Evolutionary conservation across 1,140 invertebrate genomes (phyloP).

Genomic region (Rhizoglyphus robini): DNA sequence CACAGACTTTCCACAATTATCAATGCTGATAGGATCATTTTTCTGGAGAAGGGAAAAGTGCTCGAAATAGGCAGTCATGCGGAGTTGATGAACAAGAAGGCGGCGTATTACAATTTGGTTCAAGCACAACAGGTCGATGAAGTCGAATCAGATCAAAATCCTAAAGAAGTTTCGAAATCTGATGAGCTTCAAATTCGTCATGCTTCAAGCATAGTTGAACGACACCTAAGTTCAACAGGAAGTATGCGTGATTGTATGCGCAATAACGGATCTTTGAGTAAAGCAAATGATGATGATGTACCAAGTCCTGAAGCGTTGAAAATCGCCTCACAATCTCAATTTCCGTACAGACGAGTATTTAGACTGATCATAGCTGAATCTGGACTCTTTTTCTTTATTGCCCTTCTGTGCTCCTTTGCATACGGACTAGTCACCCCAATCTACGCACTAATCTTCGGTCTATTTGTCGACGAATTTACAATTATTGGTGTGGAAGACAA

Average conservation of each 20-base stretch:
- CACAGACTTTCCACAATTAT: slow-evolving; percentile 60
- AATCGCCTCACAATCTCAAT: neutral
- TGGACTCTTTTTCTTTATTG: neutral
- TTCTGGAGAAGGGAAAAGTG: slow-evolving; percentile 58
- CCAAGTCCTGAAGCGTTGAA: too few species aligned
- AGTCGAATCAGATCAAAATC: too few species aligned
- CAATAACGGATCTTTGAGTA: too few species aligned
- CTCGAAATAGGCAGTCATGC: slow-evolving; percentile 67
- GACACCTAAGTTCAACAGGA: too few species aligned
- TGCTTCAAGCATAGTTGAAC: too few species aligned
- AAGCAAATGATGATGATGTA: too few species aligned
- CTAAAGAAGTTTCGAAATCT: too few species aligned
- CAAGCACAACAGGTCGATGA: slow-evolving; percentile 17
- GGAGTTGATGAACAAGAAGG: slow-evolving; percentile 54
- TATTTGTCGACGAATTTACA: slow-evolving; percentile 13
- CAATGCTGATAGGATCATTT: slow-evolving; percentile 57
- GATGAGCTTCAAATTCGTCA: too few species aligned
- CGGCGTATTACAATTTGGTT: slow-evolving; percentile 58
- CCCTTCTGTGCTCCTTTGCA: slow-evolving; percentile 11
- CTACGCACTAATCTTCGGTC: slow-evolving; percentile 22
- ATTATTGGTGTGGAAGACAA: neutral
- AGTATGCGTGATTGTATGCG: too few species aligned
- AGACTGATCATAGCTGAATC: slow-evolving; percentile 2
- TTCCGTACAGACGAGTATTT: slow-evolving; percentile 10
- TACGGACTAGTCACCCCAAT: slow-evolving; percentile 20